phyloP scores from a whole-genome alignment of 2,888 invertebrate genomes.

The Lapara coniferarum region DNA sequence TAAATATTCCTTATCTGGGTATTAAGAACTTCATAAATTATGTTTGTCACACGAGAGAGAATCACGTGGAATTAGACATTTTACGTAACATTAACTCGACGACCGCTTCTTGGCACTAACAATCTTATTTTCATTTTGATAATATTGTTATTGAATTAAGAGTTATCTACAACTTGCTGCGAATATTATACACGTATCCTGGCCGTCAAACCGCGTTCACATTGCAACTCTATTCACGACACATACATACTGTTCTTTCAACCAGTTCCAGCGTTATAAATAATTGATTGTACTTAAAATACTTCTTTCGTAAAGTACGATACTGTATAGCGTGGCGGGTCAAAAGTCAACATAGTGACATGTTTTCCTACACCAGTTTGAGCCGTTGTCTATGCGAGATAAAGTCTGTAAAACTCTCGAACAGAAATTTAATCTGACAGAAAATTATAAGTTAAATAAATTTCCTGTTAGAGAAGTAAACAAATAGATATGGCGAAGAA shows the following conservation, averaged over 20 bases:
- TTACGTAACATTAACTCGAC: conserved; percentile 51
- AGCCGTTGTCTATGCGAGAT: conserved; percentile 17
- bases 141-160: conserved; percentile 34
- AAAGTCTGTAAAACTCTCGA: conserved; percentile 56
- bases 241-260: too few relatives aligned
- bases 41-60: conserved; percentile 79
- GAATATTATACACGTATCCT: conserved; percentile 12
- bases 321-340: conserved; percentile 43
- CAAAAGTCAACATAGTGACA: conserved; percentile 60
- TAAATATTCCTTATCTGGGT: conserved; percentile 80
- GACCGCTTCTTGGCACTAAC: conserved; percentile 19
- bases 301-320: conserved; percentile 30
- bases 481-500: conserved; percentile 68
- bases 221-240: neutral
- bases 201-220: neutral
- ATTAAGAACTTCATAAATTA: conserved; percentile 83
- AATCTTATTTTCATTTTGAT: conserved; percentile 31
- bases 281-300: too few relatives aligned
- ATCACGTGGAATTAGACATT: conserved; percentile 60
- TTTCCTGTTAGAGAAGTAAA: conserved; percentile 79
- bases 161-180: conserved; percentile 16
- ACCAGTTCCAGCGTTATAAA: too few relatives aligned
- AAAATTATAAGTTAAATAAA: conserved; percentile 82
- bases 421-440: too few relatives aligned
- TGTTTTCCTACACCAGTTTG: conserved; percentile 44